Base-by-base conservation (phyloP, 1,140 invertebrate species). In the Bathynomus jamesi region DNA sequence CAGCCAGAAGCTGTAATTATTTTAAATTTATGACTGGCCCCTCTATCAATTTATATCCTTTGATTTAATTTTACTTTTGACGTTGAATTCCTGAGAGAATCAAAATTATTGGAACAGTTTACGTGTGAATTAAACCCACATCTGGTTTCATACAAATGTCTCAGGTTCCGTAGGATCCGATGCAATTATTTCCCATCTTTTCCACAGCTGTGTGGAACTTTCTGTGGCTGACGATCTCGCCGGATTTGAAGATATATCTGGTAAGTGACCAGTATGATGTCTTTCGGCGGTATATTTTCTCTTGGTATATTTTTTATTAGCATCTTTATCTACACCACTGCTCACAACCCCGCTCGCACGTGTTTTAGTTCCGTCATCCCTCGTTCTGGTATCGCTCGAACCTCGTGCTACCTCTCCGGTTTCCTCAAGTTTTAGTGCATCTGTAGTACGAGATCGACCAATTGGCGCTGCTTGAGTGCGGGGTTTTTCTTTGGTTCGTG, bases 101-200 rank as follows among this genome's bases (percentile, higher is more conserved):
- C n/a, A n/a, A n/a, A n/a, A n/a, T n/a, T n/a, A n/a, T n/a, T n/a
- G n/a, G n/a, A n/a, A n/a, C n/a, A n/a, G n/a, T n/a, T n/a, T n/a
- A n/a, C n/a, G n/a, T n/a, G n/a, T n/a, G n/a, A n/a, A n/a, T n/a
- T n/a, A n/a, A n/a, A n/a, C n/a, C n/a, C n/a, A 21, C n/a, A 28
- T 67, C 61, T 24, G 28, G 13, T 27, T 68, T 71, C 69, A 79
- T 24, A 79, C 73, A 60, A 76, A 75, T 24, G 78, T 78, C 61
- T 79, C 78, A 17, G 77, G 77, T 61, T 76, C 79, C n/a, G 78
- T 75, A 29, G 78, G 87, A 67, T 89, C 88, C 80, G 90, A 92
- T 3, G 91, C 89, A 78, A 92, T 93, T 28, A 93, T 82, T 80
- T 92, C 90, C 65, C 89, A 86, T 61, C 91, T 84, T 81, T 92